Conservation (phyloP, 2,888 invertebrate species). For the Amphipoea oculea region DNA sequence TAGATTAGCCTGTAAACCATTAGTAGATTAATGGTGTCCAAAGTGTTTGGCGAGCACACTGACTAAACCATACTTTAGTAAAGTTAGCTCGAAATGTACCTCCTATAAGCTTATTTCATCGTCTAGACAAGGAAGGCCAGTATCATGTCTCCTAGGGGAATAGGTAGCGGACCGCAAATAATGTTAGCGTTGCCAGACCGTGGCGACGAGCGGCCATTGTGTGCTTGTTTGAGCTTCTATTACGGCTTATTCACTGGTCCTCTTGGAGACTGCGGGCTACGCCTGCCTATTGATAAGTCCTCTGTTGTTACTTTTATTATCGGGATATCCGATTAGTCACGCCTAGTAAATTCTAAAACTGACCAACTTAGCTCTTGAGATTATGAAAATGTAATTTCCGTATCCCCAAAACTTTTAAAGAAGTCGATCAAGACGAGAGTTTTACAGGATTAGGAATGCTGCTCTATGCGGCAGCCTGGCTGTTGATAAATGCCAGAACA, state of each 20-base stretch:
- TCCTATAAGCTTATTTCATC: constrained; percentile 68
- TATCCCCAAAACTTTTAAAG: background rate
- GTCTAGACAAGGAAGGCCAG: constrained; percentile 83
- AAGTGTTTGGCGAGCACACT: constrained; percentile 4
- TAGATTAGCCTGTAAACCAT: constrained; percentile 48
- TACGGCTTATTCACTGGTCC: constrained; percentile 66
- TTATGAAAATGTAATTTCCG: background rate
- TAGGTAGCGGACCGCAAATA: constrained; percentile 86
- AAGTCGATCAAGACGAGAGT: background rate
- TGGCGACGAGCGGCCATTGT: constrained; percentile 77
- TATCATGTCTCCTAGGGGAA: constrained; percentile 80
- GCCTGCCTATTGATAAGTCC: constrained; percentile 51
- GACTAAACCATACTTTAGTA: constrained; percentile 21
- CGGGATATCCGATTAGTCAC: constrained; percentile 1
- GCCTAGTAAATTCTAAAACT: background rate
- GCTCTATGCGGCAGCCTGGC: background rate
- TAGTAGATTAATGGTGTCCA: constrained; percentile 55
- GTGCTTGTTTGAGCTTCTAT: constrained; percentile 71
- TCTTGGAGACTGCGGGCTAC: constrained; percentile 49
- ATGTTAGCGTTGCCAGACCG: constrained; percentile 84
- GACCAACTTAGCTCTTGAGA: background rate
- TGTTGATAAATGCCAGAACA: constrained; percentile 15
- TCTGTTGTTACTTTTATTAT: constrained; percentile 8
- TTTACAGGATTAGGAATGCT: background rate
- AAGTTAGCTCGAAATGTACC: constrained; percentile 44